These are phyloP conservation scores for Macrotis lagotis DNA, from an alignment of 2,113 vertebrate species.

Conservation along the genomic window DNA sequence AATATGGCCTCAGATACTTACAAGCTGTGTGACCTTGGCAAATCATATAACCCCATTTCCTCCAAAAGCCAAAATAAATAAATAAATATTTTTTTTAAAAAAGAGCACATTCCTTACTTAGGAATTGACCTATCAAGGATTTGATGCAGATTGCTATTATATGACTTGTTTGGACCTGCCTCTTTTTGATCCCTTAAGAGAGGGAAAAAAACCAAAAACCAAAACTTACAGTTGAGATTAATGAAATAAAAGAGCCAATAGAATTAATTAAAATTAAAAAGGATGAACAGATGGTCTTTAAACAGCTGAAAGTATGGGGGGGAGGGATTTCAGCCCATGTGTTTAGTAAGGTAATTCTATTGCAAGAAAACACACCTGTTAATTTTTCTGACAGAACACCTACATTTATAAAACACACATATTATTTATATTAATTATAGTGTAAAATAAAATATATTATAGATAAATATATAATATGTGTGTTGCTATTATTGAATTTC, in stretches of 20 bases:
- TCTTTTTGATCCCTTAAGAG: slow-evolving; percentile 53
- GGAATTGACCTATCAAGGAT: slow-evolving; percentile 36
- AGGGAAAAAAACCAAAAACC: slow-evolving; percentile 56
- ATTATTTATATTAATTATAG: background rate
- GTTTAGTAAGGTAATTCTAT: slow-evolving; percentile 71
- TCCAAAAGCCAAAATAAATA: no score
- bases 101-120: slow-evolving; percentile 56
- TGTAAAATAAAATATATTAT: no score
- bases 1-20: no score
- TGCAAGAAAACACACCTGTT: slow-evolving; percentile 84
- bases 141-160: slow-evolving; percentile 22
- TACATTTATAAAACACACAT: background rate
- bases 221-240: slow-evolving; percentile 75
- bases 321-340: slow-evolving; percentile 74
- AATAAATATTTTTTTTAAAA: no score
- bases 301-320: slow-evolving; percentile 79
- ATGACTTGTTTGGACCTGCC: slow-evolving; percentile 25
- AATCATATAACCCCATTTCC: no score
- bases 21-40: no score
- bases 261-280: slow-evolving; percentile 84
- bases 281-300: slow-evolving; percentile 86
- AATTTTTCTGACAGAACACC: slow-evolving; percentile 76
- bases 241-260: slow-evolving; percentile 81
- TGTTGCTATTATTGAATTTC: slow-evolving; percentile 73
- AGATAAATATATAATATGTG: no score